Evolutionary conservation across 2,113 vertebrate genomes (phyloP), one percentile per base, ranked within the genome.

Genomic region (Pithys albifrons): DNA sequence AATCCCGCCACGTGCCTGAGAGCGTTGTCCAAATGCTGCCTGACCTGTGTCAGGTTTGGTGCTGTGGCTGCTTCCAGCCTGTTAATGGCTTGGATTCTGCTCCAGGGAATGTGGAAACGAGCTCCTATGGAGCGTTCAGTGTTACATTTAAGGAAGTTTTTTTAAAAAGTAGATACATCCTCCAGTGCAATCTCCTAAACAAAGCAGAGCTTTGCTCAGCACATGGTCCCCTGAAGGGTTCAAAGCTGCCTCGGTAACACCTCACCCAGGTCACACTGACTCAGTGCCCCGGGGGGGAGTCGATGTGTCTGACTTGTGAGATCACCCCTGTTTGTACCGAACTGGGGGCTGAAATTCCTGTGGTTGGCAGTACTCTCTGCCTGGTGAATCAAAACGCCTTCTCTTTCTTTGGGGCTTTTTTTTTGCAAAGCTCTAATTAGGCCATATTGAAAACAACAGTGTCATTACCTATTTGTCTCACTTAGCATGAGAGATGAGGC

Each of bases 41-140:
- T 35, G 6, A 31, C 2, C 19, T 46, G 3, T 14, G 24, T 5
- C 39, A 1, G 7, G 13, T n/a, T 24, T 54, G 16, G 20, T 41
- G 62, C 39, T 9, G 1, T 29, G 23, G 23, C 33, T 46, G 0
- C 46, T 54, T 39, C 54, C 46, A 75, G 9, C 23, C 70, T 46
- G 23, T 4, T 14, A 20, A 4, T 4, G 29, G 49, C 25, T 22
- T 19, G 2, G 17, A 20, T 25, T 85, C 33, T 35, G 28, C 73
- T 33, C 10, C 12, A 4, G 2, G 43, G 37, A 15, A 4, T 1
- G 2, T 0, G 43, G 59, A 9, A 39, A 5, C 8, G 0, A 29
- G 2, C 17, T 61, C 29, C 2, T 23, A 18, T 7, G 6, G 5
- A 8, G 37, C 2, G 29, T 45, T 52, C 11, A 13, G 29, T n/a